Conservation (phyloP, 2,797 vertebrate species). For the Platalea minor region DNA sequence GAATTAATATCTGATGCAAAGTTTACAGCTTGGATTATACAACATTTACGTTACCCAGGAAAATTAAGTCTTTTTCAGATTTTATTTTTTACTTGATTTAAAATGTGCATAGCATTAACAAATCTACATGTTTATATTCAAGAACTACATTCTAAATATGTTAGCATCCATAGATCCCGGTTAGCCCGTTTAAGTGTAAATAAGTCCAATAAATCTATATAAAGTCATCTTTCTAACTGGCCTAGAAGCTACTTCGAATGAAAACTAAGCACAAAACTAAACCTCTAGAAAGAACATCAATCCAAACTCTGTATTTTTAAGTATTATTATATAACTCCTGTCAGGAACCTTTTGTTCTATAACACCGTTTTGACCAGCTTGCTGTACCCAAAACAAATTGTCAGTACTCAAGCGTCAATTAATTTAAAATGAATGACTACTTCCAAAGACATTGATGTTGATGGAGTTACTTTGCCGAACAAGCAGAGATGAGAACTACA, state of each 20-base stretch:
- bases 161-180: background rate
- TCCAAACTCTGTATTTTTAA: background rate
- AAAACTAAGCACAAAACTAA: background rate
- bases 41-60: background rate
- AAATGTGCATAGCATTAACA: background rate
- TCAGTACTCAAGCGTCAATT: rapidly evolving
- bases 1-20: background rate
- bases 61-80: background rate
- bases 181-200: background rate
- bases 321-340: background rate
- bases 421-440: background rate
- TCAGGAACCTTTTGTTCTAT: background rate
- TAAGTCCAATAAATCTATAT: background rate
- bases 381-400: background rate
- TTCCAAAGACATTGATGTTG: background rate
- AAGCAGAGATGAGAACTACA: background rate
- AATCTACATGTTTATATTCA: background rate
- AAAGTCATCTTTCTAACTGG: background rate
- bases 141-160: background rate
- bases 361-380: background rate
- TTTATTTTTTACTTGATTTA: background rate
- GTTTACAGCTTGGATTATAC: background rate
- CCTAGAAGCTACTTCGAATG: background rate
- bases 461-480: background rate
- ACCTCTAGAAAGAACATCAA: background rate